phyloP scores from a whole-genome alignment of 2,797 vertebrate genomes.

The Clarias laeviceps region DNA sequence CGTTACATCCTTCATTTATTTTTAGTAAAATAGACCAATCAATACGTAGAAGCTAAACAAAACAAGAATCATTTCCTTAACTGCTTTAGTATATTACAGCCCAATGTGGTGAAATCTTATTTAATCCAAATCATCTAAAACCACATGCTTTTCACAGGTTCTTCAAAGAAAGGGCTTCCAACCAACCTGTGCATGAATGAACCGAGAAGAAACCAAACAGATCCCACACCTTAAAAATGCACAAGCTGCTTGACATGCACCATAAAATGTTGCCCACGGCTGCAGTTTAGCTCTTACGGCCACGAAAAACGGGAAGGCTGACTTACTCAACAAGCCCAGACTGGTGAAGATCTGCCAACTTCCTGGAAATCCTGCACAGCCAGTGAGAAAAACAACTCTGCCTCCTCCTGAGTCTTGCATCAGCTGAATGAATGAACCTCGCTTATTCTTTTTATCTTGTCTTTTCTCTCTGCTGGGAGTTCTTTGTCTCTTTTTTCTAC shows the following conservation, averaged over 20 bases:
- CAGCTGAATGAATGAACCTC: slow-evolving; percentile 31
- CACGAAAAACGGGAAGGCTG: slow-evolving; percentile 50
- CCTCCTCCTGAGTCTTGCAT: slow-evolving; percentile 60
- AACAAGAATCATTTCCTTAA: too few species aligned
- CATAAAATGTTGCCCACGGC: background rate
- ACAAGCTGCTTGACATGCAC: background rate
- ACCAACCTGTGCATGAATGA: background rate
- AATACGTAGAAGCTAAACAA: too few species aligned
- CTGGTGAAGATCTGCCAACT: slow-evolving; percentile 68
- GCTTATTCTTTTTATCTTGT: slow-evolving; percentile 24
- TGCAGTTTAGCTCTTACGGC: background rate
- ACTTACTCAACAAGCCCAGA: slow-evolving; percentile 72
- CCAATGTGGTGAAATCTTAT: background rate
- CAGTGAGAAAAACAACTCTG: slow-evolving; percentile 43
- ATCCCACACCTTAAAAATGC: background rate
- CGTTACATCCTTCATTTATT: too few species aligned
- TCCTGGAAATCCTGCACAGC: slow-evolving; percentile 71
- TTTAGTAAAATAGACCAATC: too few species aligned
- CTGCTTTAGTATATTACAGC: background rate
- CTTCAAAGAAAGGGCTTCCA: background rate
- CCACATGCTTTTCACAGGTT: background rate
- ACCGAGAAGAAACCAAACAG: too few species aligned
- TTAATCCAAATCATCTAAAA: background rate
- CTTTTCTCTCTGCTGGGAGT: slow-evolving; percentile 20
- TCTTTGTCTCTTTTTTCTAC: slow-evolving; percentile 20